phyloP scores from a whole-genome alignment of 2,113 vertebrate species.

The Chunga burmeisteri region DNA sequence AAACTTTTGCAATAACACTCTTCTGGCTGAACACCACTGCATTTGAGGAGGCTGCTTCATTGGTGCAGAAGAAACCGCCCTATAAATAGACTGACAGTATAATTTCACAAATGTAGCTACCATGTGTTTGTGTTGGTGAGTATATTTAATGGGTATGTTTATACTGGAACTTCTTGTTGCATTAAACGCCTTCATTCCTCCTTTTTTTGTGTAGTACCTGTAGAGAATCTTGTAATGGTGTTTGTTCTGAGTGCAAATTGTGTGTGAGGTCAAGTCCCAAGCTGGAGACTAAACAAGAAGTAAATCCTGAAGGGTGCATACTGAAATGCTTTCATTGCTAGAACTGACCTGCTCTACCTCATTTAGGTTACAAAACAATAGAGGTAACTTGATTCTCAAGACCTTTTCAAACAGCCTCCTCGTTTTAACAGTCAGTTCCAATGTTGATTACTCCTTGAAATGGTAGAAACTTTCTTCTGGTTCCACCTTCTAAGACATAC shows the following conservation, averaged over 20 bases:
- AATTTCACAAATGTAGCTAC: neutral
- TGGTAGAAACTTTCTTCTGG: neutral
- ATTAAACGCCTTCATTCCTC: neutral
- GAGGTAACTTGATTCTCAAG: neutral
- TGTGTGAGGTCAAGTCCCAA: neutral
- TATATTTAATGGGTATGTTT: neutral
- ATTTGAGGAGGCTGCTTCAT: neutral
- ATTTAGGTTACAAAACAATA: neutral
- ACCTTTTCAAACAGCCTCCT: neutral
- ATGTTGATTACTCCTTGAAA: neutral
- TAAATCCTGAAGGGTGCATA: neutral
- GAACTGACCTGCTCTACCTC: neutral
- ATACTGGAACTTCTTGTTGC: neutral
- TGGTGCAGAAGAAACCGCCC: neutral
- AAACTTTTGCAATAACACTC: neutral
- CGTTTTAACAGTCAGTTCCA: neutral
- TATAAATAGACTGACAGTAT: neutral
- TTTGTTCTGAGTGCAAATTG: neutral
- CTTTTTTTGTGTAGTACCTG: neutral
- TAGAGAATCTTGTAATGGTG: neutral
- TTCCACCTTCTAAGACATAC: neutral
- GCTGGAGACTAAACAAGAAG: neutral
- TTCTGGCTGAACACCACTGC: neutral
- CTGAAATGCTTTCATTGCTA: neutral
- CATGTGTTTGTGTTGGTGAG: neutral